Evolutionary conservation across 2,113 vertebrate species (phyloP), one percentile per base, ranked within the genome.

Genomic region (Phaethon lepturus): DNA sequence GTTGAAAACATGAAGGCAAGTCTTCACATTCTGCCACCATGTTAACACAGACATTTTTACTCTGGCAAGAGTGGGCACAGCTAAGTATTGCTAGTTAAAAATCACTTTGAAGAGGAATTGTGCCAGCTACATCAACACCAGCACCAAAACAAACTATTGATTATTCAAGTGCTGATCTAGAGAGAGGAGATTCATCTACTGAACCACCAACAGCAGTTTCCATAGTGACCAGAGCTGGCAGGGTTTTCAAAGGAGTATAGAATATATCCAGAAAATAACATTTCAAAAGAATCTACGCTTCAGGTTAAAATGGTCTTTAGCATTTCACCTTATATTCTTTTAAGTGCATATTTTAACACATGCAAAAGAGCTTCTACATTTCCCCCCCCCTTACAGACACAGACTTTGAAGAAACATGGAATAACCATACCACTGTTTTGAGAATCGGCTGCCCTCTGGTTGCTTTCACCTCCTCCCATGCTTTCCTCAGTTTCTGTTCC

Each of bases 401-500:
- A 87, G 17, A 23, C 17, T 86, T 31, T 33, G 15, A 52, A 84
- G 47, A 82, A 86, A 81, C 29, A 42, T 2, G 26, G 56, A 89
- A 90, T 93, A 90, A 93, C 53, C 80, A 84, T 99, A 99, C 99
- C 98, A 92, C 98, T 98, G 88, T 98, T 99, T 75, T 99, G 99
- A 90, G 99, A 99, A 97, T 99, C 99, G 62, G 99, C 99, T 72
- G 99, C 98, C 83, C 99, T 98, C 91, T 99, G 99, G 97, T 97
- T 99, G 97, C 98, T 99, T 98, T 99, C 99, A 13, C 98, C 98
- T 90, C 98, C 99, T 95, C 99, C 99, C 96, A 99, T 95, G 98
- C 99, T 99, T 96, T 99, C 99, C 97, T 99, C 99, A 6, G 99
- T 99, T 97, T 99, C 99, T 25, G 99, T 99, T 90, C 99, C 99